Evolutionary conservation across 1,140 invertebrate genomes (phyloP), one percentile per base, ranked within the genome.

Genomic region (Temnothorax nylanderi): DNA sequence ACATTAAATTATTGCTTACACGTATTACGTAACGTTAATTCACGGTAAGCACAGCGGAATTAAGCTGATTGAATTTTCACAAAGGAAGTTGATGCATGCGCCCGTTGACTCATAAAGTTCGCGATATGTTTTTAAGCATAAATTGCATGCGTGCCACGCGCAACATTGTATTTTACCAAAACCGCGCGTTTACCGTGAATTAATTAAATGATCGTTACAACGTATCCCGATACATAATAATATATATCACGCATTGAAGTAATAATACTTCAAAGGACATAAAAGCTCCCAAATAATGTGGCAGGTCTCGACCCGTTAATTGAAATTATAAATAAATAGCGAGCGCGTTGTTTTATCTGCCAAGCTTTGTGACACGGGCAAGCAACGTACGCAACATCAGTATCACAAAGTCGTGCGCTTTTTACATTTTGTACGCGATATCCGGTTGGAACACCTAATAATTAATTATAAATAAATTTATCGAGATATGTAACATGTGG

Each of bases 161-260:
- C 69, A 62, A 64, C 32, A 26, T 16, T 75, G 13, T 49, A 84
- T 84, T 84, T 74, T 75, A 47, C 18, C 56, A 44, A 37, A 49
- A 58, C 69, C 13, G 32, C 56, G 69, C 41, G 62, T 74, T 82
- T 58, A 37, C 47, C 69, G 80, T 72, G 41, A 74, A 84, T 84
- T 84, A 84, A 84, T 84, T 84, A 84, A 84, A 84, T 84, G 80
- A 75, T 74, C 41, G 69, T 74, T 84, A 60, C 69, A 84, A 75
- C 13, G 41, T 60, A 32, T 56, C 60, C 21, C 56, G 41, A 2
- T 60, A 54, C 21, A 60, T 75, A 84, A 84, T 56, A 47, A 56
- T 71, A 71, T 60, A 60, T 75, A 71, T 84, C 32, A 37, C 10
- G 37, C n/a, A 37, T 41, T 34, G 69, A 75, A 84, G 54, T 74